Conservation (phyloP, 2,113 vertebrate species). For the Grammomys dolichurus region DNA sequence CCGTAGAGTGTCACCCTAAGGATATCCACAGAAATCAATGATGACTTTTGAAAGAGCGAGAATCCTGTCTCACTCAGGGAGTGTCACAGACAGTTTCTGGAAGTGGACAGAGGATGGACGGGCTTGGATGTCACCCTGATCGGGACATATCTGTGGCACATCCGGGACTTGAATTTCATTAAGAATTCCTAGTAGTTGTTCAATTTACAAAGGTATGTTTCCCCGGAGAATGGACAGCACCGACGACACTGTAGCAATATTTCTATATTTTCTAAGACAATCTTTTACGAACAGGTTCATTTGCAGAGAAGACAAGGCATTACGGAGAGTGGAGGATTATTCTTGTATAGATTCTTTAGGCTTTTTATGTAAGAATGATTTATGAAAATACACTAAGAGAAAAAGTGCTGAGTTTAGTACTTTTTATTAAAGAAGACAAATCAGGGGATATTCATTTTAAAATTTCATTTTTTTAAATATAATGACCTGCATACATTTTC, state of each 20-base stretch:
- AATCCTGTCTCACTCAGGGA: not conserved
- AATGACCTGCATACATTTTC: constrained; percentile 22
- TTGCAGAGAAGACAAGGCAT: constrained; percentile 42
- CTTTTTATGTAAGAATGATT: constrained; percentile 38
- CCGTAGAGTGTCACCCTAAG: constrained; percentile 77
- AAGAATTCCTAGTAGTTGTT: constrained; percentile 62
- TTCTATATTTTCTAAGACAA: constrained; percentile 69
- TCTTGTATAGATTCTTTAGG: constrained; percentile 64
- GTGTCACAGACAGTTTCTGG: constrained; percentile 5
- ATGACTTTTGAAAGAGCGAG: constrained; percentile 72
- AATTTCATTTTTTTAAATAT: constrained; percentile 31
- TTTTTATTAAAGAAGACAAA: constrained; percentile 40
- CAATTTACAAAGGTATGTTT: constrained; percentile 73
- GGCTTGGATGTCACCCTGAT: not conserved
- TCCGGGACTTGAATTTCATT: constrained; percentile 58
- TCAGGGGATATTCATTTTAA: not conserved
- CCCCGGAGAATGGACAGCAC: constrained; percentile 31
- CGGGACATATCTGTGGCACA: not conserved
- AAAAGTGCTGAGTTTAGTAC: not conserved
- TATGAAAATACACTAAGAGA: constrained; percentile 50
- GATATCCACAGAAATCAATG: constrained; percentile 80
- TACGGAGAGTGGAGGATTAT: constrained; percentile 52
- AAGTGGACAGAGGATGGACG: constrained; percentile 5
- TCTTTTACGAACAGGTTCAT: constrained; percentile 67
- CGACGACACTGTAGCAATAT: constrained; percentile 28